Percentiles rank a stretch among this genome's conserved stretches.
Evolutionary conservation across 2,113 vertebrate species (phyloP).

Genomic region (Tychaedon coryphoeus): DNA sequence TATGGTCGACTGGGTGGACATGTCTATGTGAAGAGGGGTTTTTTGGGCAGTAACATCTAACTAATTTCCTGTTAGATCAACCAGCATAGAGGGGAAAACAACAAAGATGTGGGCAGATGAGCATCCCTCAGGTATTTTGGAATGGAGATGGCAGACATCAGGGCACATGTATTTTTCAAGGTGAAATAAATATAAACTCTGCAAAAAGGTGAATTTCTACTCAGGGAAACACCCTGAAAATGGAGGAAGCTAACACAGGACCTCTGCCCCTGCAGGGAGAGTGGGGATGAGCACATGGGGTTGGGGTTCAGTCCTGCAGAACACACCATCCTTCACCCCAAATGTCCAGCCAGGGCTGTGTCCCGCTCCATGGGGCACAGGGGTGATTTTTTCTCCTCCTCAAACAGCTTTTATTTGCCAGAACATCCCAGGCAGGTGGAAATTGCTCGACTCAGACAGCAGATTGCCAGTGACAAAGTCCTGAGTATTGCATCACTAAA

Average conservation of each 20-base stretch:
- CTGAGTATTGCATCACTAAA: neutral
- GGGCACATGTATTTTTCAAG: neutral
- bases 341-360: neutral
- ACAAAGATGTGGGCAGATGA: neutral
- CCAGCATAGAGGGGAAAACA: rapidly evolving
- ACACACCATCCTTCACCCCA: rapidly evolving
- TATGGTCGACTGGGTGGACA: no score
- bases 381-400: neutral
- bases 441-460: rapidly evolving
- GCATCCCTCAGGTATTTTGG: neutral
- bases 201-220: neutral
- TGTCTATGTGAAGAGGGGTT: rapidly evolving
- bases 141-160: neutral
- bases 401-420: neutral
- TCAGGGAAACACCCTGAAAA: neutral
- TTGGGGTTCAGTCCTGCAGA: neutral
- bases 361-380: rapidly evolving
- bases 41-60: rapidly evolving
- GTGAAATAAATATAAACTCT: neutral
- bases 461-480: neutral
- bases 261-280: rapidly evolving
- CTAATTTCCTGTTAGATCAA: neutral
- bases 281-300: rapidly evolving
- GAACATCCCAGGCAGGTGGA: neutral
- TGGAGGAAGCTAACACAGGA: rapidly evolving